A percentile compares a stretch with the other conserved stretches of the same genome.
Evolutionary conservation across 2,888 invertebrate species (phyloP).

Genomic region (Eupithecia tripunctaria): DNA sequence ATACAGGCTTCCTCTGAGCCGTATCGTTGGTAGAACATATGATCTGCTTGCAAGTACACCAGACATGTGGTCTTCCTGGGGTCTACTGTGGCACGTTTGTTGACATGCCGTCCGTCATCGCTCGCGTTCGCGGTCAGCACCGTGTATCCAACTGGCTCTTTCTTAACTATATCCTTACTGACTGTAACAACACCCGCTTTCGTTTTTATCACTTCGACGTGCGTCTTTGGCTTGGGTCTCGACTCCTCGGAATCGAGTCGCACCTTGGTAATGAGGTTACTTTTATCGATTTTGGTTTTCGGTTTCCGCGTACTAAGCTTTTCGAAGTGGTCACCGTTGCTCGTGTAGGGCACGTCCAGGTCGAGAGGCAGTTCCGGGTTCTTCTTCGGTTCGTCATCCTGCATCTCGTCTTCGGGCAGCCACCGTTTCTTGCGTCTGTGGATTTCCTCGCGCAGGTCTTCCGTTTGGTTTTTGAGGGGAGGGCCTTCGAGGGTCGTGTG

Average conservation of each 20-base stretch:
- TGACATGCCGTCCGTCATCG: constrained; percentile 85
- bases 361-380: constrained; percentile 87
- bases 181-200: constrained; percentile 87
- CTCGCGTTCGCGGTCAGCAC: constrained; percentile 76
- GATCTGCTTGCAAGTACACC: constrained; percentile 97
- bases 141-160: constrained; percentile 81
- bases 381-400: constrained; percentile 84
- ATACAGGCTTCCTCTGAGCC: constrained; percentile 97
- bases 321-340: constrained; percentile 83
- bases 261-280: constrained; percentile 82
- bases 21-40: constrained; percentile 97
- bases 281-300: constrained; percentile 82
- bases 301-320: constrained; percentile 79
- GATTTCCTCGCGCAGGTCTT: constrained; percentile 69
- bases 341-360: constrained; percentile 87
- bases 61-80: constrained; percentile 97
- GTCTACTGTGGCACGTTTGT: constrained; percentile 89
- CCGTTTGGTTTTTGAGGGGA: constrained; percentile 66
- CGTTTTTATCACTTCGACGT: constrained; percentile 87
- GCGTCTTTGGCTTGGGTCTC: constrained; percentile 87
- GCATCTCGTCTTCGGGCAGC: constrained; percentile 87
- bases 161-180: constrained; percentile 86
- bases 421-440: constrained; percentile 85
- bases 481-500: constrained; percentile 60
- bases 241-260: constrained; percentile 81